Percentiles rank a stretch among this genome's conserved stretches.
Evolutionary conservation across 2,797 vertebrate genomes (phyloP).

Genomic region (Cichlasoma orientale): DNA sequence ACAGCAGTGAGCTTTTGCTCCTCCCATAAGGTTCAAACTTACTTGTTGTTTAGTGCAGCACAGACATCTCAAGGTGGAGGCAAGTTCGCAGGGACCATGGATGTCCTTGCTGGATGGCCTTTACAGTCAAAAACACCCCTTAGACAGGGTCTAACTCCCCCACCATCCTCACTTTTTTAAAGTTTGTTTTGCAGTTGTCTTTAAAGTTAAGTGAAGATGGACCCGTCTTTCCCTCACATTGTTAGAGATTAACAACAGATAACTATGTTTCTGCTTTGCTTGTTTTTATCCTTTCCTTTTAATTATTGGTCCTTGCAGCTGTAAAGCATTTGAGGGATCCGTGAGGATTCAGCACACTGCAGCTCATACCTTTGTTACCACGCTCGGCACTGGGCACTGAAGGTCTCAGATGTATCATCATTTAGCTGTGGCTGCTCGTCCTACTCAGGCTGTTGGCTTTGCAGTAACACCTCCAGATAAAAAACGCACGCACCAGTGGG

Average conservation of each 20-base stretch:
- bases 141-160: too few relatives aligned
- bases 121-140: too few relatives aligned
- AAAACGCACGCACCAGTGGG: conserved; percentile 16
- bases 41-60: too few relatives aligned
- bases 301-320: neutral
- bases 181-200: too few relatives aligned
- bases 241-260: neutral
- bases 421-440: conserved; percentile 1
- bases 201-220: too few relatives aligned
- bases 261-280: neutral
- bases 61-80: too few relatives aligned
- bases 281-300: neutral
- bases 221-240: too few relatives aligned
- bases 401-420: conserved; percentile 9
- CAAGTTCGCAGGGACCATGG: too few relatives aligned
- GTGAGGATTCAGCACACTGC: neutral
- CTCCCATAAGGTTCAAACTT: too few relatives aligned
- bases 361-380: conserved; percentile 11
- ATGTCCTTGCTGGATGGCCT: too few relatives aligned
- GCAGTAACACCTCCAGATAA: conserved; percentile 27
- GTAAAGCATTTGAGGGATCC: neutral
- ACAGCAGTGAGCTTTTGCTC: neutral
- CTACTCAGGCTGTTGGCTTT: conserved; percentile 46
- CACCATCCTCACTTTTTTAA: too few relatives aligned
- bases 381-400: neutral